phyloP scores from a whole-genome alignment of 2,888 invertebrate species.

The Dolichopus griseipennis region DNA sequence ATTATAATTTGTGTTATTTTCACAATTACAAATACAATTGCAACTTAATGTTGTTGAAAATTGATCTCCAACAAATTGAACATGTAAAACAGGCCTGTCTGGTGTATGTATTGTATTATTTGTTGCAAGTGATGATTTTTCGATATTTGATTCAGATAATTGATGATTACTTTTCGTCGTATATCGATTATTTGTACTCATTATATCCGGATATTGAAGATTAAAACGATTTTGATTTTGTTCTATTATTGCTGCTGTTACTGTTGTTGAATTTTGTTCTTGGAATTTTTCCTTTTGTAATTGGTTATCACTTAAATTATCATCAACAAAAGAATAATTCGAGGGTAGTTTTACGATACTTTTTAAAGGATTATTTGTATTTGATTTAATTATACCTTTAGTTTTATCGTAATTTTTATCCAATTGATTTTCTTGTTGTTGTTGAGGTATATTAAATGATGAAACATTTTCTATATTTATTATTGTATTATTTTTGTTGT shows the following conservation, averaged over 20 bases:
- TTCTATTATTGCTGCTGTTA: not conserved
- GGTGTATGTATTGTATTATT: slow-evolving; percentile 10
- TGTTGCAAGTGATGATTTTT: slow-evolving; percentile 10
- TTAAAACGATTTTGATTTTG: not conserved
- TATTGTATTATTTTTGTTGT: not conserved
- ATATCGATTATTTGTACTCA: too few species aligned
- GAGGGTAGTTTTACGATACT: slow-evolving; percentile 29
- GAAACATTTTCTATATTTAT: not conserved
- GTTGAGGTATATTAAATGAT: not conserved
- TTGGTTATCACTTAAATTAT: not conserved
- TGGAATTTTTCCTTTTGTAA: not conserved
- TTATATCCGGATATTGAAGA: not conserved
- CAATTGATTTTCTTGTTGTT: not conserved
- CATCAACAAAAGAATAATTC: slow-evolving; percentile 25
- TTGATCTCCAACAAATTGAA: slow-evolving; percentile 44
- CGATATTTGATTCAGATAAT: not conserved
- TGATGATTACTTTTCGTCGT: not conserved
- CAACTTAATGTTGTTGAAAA: slow-evolving; percentile 10
- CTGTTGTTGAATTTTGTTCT: slow-evolving; percentile 14
- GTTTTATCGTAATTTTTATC: slow-evolving; percentile 7
- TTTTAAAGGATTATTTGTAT: slow-evolving; percentile 17
- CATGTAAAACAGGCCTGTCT: slow-evolving; percentile 48
- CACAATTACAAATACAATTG: slow-evolving; percentile 4
- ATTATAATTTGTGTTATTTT: not conserved
- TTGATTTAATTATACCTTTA: slow-evolving; percentile 12